Percentiles rank a stretch among this genome's conserved stretches.
These are phyloP conservation scores for Dimorphilus gyrociliatus DNA, from an alignment of 2,888 invertebrate genomes.

Conservation along the genomic window DNA sequence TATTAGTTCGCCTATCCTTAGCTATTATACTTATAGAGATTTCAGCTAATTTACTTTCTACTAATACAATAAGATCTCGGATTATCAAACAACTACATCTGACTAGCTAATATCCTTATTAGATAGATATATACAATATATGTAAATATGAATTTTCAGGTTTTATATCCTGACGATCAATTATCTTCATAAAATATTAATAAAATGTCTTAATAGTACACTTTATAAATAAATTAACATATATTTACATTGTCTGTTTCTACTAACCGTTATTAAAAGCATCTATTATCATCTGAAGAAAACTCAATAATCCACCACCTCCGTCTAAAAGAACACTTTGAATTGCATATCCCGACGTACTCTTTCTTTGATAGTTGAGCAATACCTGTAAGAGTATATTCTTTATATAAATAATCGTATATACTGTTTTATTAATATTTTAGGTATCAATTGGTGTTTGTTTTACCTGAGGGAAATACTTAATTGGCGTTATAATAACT, in stretches of 20 bases:
- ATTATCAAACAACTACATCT: not conserved
- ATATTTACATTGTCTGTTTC: too few species aligned
- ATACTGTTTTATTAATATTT: too few species aligned
- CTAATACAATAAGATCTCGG: not conserved
- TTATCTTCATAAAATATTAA: too few species aligned
- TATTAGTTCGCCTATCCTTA: too few species aligned
- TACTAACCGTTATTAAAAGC: constrained; percentile 50
- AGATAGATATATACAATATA: constrained; percentile 1
- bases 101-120: not conserved
- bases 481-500: constrained; percentile 72
- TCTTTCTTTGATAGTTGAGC: constrained; percentile 81
- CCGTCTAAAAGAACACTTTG: constrained; percentile 87
- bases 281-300: constrained; percentile 80
- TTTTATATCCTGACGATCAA: too few species aligned
- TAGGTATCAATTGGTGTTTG: not conserved
- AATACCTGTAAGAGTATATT: constrained; percentile 50
- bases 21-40: too few species aligned
- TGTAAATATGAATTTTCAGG: constrained; percentile 1
- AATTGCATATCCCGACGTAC: constrained; percentile 89
- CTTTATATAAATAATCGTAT: constrained; percentile 1
- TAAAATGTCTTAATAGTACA: too few species aligned
- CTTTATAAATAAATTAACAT: too few species aligned
- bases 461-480: constrained; percentile 79
- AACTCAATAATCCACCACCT: constrained; percentile 71
- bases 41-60: too few species aligned